Conservation (phyloP, 2,888 invertebrate species). For the Sabellastarte sp. region DNA sequence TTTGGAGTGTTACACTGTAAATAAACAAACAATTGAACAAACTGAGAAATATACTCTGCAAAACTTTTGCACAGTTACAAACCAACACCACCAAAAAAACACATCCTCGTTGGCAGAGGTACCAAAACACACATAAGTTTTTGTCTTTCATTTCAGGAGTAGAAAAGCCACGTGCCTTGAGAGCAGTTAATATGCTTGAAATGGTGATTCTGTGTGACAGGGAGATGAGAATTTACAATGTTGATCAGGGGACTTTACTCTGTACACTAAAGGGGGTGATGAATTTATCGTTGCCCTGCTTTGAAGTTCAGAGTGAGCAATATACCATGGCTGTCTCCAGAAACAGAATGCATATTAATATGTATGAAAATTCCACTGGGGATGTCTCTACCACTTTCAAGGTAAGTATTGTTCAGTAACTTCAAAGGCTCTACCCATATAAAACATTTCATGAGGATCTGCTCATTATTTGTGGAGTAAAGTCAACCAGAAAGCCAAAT, state of each 20-base stretch:
- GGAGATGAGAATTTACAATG: conserved; percentile 77
- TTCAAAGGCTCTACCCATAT: too few species aligned
- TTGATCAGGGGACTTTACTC: conserved; percentile 72
- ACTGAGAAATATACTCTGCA: too few species aligned
- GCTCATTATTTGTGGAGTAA: too few species aligned
- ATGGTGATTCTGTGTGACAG: conserved; percentile 80
- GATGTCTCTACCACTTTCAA: conserved; percentile 85
- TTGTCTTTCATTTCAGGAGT: conserved; percentile 52
- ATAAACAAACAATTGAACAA: too few species aligned
- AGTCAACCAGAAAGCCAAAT: too few species aligned
- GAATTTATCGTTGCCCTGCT: conserved; percentile 91
- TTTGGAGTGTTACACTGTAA: too few species aligned
- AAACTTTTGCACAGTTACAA: too few species aligned
- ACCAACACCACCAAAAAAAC: too few species aligned
- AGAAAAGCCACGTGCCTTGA: conserved; percentile 69
- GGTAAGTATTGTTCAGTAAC: conserved; percentile 16
- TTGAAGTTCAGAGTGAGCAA: conserved; percentile 76
- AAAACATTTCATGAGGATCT: too few species aligned
- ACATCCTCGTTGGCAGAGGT: too few species aligned
- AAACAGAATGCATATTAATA: conserved; percentile 85
- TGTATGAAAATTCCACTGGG: conserved; percentile 79
- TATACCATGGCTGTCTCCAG: conserved; percentile 81
- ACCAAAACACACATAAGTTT: too few species aligned
- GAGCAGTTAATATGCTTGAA: conserved; percentile 75
- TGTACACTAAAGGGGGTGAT: conserved; percentile 77